Base-by-base conservation (phyloP, 2,888 invertebrate genomes). In the Chrysomela aeneicollis region DNA sequence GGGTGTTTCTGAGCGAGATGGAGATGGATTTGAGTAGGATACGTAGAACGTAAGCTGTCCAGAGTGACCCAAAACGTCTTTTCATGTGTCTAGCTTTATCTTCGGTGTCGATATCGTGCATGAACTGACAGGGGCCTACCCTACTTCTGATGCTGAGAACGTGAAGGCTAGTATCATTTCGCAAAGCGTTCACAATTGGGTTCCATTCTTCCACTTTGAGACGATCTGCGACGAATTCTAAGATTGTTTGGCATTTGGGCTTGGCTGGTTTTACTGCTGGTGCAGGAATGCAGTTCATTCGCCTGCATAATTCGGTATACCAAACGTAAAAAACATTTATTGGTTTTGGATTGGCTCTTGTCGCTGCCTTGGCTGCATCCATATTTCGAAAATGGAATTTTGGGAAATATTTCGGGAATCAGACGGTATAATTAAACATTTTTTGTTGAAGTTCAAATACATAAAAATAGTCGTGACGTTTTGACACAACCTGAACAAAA, bases 151-250 rank as follows among this genome's bases (percentile, higher is more conserved):
- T 87, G 32, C 87, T 85, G 66, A 93, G 84, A 66, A 88, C 86
- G 78, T 91, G 90, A 3, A 93, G 84, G 65, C 89, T 90, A 55
- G 89, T 85, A 79, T 93, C 93, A 69, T 89, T 85, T 53, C 88
- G 86, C 4, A 93, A 81, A 0, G 93, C 90, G 73, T 90, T 90
- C 55, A 91, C 82, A 53, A 93, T 88, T 1, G 92, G 89, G 30
- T 87, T 85, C 93, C 93, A 93, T 71, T 93, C 92, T 66, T 86
- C 88, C 67, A 90, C 88, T 75, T 89, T 90, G 55, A 93, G 86
- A 70, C 92, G 87, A 77, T 93, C 93, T 57, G 89, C 91, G 69
- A 87, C 87, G 74, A 93, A 90, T 72, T 93, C 92, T 69, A 83
- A 68, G 5, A 82, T 77, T 8, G 79, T 82, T 58, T 79, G 78